Evolutionary conservation across 2,888 invertebrate genomes (phyloP).

Genomic region (Drosophila borborema): DNA sequence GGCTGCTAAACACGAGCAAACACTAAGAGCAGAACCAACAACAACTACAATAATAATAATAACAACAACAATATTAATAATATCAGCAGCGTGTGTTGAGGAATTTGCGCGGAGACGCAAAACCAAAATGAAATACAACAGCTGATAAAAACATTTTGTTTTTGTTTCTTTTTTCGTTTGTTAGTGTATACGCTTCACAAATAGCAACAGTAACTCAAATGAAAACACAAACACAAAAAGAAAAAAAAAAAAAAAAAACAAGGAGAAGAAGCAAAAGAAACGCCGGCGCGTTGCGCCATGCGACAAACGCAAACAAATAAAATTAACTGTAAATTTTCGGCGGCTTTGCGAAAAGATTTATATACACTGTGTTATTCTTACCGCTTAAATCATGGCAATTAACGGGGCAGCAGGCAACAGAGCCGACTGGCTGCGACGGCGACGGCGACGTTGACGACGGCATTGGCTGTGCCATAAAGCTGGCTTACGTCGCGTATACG

Average conservation of each 20-base stretch:
- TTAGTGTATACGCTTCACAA: conserved; percentile 20
- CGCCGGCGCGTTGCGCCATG: conserved; percentile 39
- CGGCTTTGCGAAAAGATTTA: conserved; percentile 28
- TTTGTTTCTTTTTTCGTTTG: conserved; percentile 17
- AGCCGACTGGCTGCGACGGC: neutral
- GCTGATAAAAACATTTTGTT: conserved; percentile 64
- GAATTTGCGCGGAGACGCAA: conserved; percentile 40
- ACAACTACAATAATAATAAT: neutral
- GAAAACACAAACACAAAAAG: conserved; percentile 8
- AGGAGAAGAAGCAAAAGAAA: conserved; percentile 1
- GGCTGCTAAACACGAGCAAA: conserved; percentile 60
- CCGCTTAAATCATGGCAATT: conserved; percentile 37
- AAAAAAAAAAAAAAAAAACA: neutral
- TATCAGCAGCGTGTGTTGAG: conserved; percentile 21
- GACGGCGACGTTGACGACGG: neutral
- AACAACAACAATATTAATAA: conserved; percentile 2
- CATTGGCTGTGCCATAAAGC: conserved; percentile 27
- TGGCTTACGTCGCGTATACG: conserved; percentile 55
- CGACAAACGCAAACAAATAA: conserved; percentile 35
- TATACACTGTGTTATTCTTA: conserved; percentile 24
- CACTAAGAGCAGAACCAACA: conserved; percentile 29
- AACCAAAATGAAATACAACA: conserved; percentile 67
- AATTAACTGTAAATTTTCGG: conserved; percentile 53
- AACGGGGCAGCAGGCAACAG: conserved; percentile 15
- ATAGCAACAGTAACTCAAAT: conserved; percentile 23